A percentile compares a stretch with the other conserved stretches of the same genome.
These are phyloP conservation scores for Atractosteus spatula DNA, from an alignment of 2,113 vertebrate species.

Conservation along the genomic window DNA sequence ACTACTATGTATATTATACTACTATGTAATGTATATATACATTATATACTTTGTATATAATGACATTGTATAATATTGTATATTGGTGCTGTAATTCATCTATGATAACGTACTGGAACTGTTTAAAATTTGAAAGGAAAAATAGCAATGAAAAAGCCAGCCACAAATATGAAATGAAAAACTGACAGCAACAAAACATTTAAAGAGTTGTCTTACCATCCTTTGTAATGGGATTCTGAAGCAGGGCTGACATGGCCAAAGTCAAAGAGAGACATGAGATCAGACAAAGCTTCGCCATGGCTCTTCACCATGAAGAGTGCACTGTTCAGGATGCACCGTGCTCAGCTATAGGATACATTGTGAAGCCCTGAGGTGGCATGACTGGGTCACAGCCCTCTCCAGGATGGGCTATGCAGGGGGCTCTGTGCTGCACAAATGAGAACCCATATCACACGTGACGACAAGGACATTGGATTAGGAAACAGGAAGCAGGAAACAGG, in stretches of 20 bases:
- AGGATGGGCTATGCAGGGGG: conserved; percentile 32
- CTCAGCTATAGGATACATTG: conserved; percentile 21
- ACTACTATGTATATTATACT: too few relatives aligned
- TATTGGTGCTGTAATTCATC: too few relatives aligned
- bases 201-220: not conserved
- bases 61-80: too few relatives aligned
- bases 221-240: not conserved
- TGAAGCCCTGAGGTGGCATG: conserved; percentile 44
- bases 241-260: conserved; percentile 22
- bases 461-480: conserved; percentile 41
- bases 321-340: conserved; percentile 16
- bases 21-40: too few relatives aligned
- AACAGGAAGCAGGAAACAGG: conserved; percentile 66
- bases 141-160: too few relatives aligned
- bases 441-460: conserved; percentile 24
- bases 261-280: conserved; percentile 23
- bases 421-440: conserved; percentile 24
- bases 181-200: too few relatives aligned
- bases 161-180: too few relatives aligned
- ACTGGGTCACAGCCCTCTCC: conserved; percentile 49
- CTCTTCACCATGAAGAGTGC: conserved; percentile 19
- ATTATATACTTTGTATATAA: too few relatives aligned
- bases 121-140: too few relatives aligned
- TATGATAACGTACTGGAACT: too few relatives aligned
- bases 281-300: conserved; percentile 40